A percentile compares a stretch with the other conserved stretches of the same genome.
Evolutionary conservation across 2,888 invertebrate species (phyloP).

Genomic region (Petrophora chlorosata): DNA sequence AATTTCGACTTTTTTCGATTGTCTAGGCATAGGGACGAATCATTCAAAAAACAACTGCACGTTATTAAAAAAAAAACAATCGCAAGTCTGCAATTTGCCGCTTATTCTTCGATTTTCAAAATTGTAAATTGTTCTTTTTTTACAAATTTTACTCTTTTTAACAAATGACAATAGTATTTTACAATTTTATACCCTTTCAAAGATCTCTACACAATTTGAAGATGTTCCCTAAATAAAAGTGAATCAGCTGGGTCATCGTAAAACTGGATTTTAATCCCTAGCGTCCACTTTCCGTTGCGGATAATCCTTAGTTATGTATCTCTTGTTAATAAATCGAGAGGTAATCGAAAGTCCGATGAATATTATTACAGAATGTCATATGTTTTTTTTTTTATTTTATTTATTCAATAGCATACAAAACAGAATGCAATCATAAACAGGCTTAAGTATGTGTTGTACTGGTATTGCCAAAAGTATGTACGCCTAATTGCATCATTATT

Average conservation of each 20-base stretch:
- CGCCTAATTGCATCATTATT: too few relatives aligned
- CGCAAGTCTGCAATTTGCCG: slow-evolving; percentile 44
- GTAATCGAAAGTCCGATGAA: slow-evolving; percentile 23
- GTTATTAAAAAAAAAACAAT: slow-evolving; percentile 13
- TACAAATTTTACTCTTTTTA: background rate
- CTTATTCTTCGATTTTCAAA: slow-evolving; percentile 32
- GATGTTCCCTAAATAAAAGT: slow-evolving; percentile 18
- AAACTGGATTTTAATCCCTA: slow-evolving; percentile 29
- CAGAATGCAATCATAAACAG: too few relatives aligned
- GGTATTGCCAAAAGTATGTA: too few relatives aligned
- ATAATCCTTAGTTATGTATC: slow-evolving; percentile 44
- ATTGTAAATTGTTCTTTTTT: slow-evolving; percentile 1
- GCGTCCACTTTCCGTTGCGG: slow-evolving; percentile 24
- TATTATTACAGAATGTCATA: slow-evolving; percentile 1
- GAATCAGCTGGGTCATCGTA: slow-evolving; percentile 19
- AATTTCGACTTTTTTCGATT: slow-evolving; percentile 50
- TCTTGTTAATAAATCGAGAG: slow-evolving; percentile 41
- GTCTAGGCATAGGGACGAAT: slow-evolving; percentile 41
- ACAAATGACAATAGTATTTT: slow-evolving; percentile 20
- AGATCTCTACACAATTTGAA: slow-evolving; percentile 20
- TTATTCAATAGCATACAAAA: too few relatives aligned
- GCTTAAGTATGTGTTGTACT: too few relatives aligned
- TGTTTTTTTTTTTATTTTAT: too few relatives aligned
- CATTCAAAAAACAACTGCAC: slow-evolving; percentile 1
- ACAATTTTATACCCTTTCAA: slow-evolving; percentile 15